These are phyloP conservation scores for Brienomyrus longianalis DNA, from an alignment of 2,113 vertebrate genomes.

Conservation along the genomic window DNA sequence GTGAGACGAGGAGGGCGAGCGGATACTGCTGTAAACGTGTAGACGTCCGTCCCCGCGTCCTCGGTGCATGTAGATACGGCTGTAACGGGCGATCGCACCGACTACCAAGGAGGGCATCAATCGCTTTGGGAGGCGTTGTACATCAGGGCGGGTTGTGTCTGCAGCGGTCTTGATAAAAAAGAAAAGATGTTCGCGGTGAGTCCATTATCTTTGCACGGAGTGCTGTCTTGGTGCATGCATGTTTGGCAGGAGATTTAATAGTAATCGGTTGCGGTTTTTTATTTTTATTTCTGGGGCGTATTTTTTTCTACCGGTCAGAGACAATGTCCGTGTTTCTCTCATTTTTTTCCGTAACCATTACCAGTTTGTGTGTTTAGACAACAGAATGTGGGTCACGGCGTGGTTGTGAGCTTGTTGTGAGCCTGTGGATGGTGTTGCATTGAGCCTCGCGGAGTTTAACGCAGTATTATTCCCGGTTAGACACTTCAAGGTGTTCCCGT, in stretches of 20 bases:
- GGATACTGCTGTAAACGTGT: conserved; percentile 10
- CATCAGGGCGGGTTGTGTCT: conserved; percentile 27
- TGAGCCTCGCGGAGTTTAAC: conserved; percentile 20
- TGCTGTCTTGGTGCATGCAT: conserved; percentile 24
- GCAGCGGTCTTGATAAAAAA: conserved; percentile 40
- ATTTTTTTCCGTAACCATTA: neutral
- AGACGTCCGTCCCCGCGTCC: conserved; percentile 27
- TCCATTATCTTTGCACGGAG: conserved; percentile 38
- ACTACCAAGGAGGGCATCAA: conserved; percentile 12
- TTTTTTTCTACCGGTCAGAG: neutral
- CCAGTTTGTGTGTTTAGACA: conserved; percentile 1
- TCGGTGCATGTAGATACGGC: conserved; percentile 21
- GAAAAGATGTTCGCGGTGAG: conserved; percentile 57
- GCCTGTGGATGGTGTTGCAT: conserved; percentile 5
- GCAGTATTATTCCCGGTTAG: conserved; percentile 8
- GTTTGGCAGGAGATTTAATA: conserved; percentile 23
- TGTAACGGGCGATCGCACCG: neutral
- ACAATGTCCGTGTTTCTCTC: neutral
- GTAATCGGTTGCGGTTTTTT: neutral
- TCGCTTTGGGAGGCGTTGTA: neutral
- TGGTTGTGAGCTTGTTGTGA: conserved; percentile 3
- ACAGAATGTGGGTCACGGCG: conserved; percentile 16
- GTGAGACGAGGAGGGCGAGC: conserved; percentile 26
- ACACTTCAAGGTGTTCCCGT: neutral
- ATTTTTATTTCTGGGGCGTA: neutral